Conservation (phyloP, 2,113 vertebrate genomes). For the Ammodytes marinus region DNA sequence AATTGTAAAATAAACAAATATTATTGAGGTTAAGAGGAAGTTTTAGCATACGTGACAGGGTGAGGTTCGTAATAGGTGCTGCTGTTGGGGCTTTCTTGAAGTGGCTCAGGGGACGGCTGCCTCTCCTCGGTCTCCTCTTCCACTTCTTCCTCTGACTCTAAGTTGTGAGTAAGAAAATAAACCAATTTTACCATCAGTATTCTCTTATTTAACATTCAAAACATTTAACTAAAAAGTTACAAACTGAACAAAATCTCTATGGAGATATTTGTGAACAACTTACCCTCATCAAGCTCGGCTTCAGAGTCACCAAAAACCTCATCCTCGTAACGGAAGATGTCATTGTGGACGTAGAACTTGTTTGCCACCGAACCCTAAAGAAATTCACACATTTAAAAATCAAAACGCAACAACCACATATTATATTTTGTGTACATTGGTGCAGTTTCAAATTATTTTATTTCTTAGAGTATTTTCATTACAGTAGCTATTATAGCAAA, state of each 20-base stretch:
- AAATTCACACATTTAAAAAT: slow-evolving; percentile 8
- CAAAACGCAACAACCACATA: not conserved
- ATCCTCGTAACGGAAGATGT: slow-evolving; percentile 99
- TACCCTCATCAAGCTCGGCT: slow-evolving; percentile 96
- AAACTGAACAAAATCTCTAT: no score
- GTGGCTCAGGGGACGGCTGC: slow-evolving; percentile 91
- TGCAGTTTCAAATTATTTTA: not conserved
- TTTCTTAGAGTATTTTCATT: not conserved
- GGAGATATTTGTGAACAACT: slow-evolving; percentile 30
- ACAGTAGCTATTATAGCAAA: not conserved
- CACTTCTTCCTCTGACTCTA: slow-evolving; percentile 97
- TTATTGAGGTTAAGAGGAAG: not conserved
- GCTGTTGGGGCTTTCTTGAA: slow-evolving; percentile 91
- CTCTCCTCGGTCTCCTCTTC: slow-evolving; percentile 95
- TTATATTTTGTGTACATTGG: not conserved
- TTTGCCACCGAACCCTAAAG: slow-evolving; percentile 96
- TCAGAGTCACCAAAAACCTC: slow-evolving; percentile 99
- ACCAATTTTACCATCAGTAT: not conserved
- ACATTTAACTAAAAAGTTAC: not conserved
- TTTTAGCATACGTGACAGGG: slow-evolving; percentile 89
- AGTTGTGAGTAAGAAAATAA: not conserved
- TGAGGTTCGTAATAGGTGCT: slow-evolving; percentile 91
- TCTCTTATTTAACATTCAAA: not conserved
- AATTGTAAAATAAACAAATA: not conserved
- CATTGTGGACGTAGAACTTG: slow-evolving; percentile 99